A percentile compares a stretch with the other conserved stretches of the same genome.
Conservation (phyloP, 2,113 vertebrate genomes). For the Perognathus longimembris region DNA sequence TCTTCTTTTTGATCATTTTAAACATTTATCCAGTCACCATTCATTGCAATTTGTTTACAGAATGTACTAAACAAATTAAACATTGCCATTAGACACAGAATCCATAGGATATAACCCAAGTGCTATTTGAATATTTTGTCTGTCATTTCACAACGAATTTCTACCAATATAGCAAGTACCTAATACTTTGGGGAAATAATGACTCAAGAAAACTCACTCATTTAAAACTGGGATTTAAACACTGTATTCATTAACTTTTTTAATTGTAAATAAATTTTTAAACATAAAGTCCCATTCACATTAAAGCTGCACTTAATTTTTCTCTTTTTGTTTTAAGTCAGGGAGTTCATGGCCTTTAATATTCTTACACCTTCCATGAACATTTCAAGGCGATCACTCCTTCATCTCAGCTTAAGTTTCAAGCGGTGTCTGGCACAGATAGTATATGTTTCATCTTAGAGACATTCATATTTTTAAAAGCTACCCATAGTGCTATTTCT, state of each 20-base stretch:
- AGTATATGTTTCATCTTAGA: conserved; percentile 17
- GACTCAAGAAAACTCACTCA: neutral
- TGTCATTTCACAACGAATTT: conserved; percentile 43
- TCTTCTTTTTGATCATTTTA: conserved; percentile 59
- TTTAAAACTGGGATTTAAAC: neutral
- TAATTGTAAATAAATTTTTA: neutral
- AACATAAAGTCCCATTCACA: conserved; percentile 10
- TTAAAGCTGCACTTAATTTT: neutral
- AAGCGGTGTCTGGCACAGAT: conserved; percentile 10
- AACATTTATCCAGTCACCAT: conserved; percentile 60
- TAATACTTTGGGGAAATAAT: conserved; percentile 6
- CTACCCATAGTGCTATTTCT: conserved; percentile 19
- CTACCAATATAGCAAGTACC: neutral
- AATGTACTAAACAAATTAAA: conserved; percentile 71
- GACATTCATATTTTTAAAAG: conserved; percentile 46
- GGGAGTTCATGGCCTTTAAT: conserved; percentile 8
- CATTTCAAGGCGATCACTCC: neutral
- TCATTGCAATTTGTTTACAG: conserved; percentile 77
- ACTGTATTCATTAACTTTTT: neutral
- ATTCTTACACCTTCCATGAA: neutral
- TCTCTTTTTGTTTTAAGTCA: neutral
- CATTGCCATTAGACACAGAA: conserved; percentile 40
- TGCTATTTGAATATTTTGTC: conserved; percentile 20
- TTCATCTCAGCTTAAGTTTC: neutral
- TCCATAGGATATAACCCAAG: neutral